These are phyloP conservation scores for Ostrea edulis DNA, from an alignment of 1,140 invertebrate genomes.

Conservation along the genomic window DNA sequence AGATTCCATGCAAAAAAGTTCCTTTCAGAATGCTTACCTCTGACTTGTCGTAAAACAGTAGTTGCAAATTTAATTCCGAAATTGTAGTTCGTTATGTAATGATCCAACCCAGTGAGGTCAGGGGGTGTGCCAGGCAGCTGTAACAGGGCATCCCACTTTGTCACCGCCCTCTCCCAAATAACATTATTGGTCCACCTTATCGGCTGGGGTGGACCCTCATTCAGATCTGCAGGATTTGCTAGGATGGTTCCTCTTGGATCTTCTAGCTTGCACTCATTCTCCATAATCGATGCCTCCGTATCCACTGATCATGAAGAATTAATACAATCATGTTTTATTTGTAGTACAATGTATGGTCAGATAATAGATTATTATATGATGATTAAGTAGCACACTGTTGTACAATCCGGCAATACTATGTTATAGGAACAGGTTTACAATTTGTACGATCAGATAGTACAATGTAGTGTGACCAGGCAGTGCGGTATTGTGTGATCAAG, in stretches of 20 bases:
- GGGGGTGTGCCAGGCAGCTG: not conserved
- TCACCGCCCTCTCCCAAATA: not conserved
- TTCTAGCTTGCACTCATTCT: slow-evolving; percentile 38
- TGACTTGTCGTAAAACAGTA: slow-evolving; percentile 27
- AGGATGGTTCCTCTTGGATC: not conserved
- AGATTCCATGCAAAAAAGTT: too few species aligned
- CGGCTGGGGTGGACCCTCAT: not conserved
- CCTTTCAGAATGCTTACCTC: slow-evolving; percentile 40
- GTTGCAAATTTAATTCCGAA: slow-evolving; percentile 49
- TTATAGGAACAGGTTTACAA: not conserved
- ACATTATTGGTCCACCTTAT: slow-evolving; percentile 41
- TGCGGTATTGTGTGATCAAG: too few species aligned
- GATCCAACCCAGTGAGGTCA: slow-evolving; percentile 13
- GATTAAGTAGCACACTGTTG: not conserved
- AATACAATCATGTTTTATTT: not conserved
- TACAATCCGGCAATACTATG: not conserved
- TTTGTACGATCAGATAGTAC: not conserved
- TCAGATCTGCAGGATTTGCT: slow-evolving; percentile 42
- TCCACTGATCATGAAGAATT: not conserved
- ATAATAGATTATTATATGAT: not conserved
- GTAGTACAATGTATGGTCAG: not conserved
- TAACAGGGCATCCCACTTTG: slow-evolving; percentile 19
- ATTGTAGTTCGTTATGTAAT: slow-evolving; percentile 50
- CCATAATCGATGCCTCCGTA: slow-evolving; percentile 25
- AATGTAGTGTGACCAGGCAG: too few species aligned